Percentiles rank a stretch among this genome's conserved stretches.
These are phyloP conservation scores for Aurelia sp. DNA, from an alignment of 30 jellyfish, hydroid and myxozoan genomes.

Conservation along the genomic window DNA sequence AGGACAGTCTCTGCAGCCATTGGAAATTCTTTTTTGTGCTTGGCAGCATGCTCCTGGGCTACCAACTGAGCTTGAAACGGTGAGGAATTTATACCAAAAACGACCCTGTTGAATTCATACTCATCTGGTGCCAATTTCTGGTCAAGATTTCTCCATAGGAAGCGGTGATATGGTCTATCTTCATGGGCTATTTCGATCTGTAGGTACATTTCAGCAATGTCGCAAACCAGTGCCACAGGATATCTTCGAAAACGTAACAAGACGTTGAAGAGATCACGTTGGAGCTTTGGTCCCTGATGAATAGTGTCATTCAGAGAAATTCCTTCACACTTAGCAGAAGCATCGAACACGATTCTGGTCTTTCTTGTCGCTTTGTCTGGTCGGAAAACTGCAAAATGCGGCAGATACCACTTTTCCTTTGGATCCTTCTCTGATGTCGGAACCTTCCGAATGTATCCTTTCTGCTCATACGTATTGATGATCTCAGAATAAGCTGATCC, in stretches of 20 bases:
- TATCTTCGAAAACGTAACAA: constrained; percentile 40
- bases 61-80: not conserved
- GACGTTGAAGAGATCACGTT: not conserved
- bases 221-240: constrained; percentile 77
- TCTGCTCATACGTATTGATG: constrained; percentile 14
- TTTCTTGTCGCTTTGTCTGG: constrained; percentile 46
- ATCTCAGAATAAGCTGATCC: constrained; percentile 13
- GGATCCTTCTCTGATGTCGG: not conserved
- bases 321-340: constrained; percentile 37
- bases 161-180: constrained; percentile 51
- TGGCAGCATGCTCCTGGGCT: not conserved
- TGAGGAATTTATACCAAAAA: too few species aligned
- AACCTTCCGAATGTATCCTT: constrained; percentile 3
- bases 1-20: too few species aligned
- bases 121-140: constrained; percentile 45
- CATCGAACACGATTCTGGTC: constrained; percentile 7
- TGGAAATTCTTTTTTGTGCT: too few species aligned
- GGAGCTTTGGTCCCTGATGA: constrained; percentile 60
- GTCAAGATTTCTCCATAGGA: constrained; percentile 64
- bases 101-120: too few species aligned
- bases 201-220: constrained; percentile 70
- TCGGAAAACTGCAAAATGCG: constrained; percentile 23
- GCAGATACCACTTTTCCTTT: constrained; percentile 37
- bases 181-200: constrained; percentile 17
- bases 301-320: constrained; percentile 51